phyloP scores from a whole-genome alignment of 2,888 invertebrate species.

The Graphium colonna region DNA sequence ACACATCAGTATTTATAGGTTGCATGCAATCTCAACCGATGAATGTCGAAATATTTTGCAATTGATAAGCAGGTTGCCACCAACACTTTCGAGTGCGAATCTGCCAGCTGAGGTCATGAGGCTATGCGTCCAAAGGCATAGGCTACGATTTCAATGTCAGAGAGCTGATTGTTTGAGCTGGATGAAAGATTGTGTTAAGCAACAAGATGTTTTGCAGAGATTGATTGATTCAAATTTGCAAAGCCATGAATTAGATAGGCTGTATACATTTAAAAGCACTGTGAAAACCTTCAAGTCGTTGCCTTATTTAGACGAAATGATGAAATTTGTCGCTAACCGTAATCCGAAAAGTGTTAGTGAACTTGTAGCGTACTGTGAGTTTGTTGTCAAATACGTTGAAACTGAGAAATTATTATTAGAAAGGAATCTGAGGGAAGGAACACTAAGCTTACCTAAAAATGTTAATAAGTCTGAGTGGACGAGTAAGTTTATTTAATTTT shows the following conservation, averaged over 20 bases:
- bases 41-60: slow-evolving; percentile 25
- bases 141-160: slow-evolving; percentile 31
- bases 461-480: slow-evolving; percentile 24
- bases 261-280: slow-evolving; percentile 29
- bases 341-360: slow-evolving; percentile 29
- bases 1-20: slow-evolving; percentile 34
- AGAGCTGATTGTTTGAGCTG: slow-evolving; percentile 28
- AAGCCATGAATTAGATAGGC: slow-evolving; percentile 28
- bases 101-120: slow-evolving; percentile 21
- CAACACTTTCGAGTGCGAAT: slow-evolving; percentile 9
- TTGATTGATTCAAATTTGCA: slow-evolving; percentile 14
- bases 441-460: slow-evolving; percentile 17
- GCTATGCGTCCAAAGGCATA: slow-evolving; percentile 23
- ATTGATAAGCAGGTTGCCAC: slow-evolving; percentile 22
- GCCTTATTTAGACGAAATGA: slow-evolving; percentile 28
- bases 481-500: slow-evolving; percentile 19
- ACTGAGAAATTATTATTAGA: slow-evolving; percentile 23
- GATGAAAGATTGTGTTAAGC: background rate
- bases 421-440: slow-evolving; percentile 17
- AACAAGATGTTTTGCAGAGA: background rate
- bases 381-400: slow-evolving; percentile 29
- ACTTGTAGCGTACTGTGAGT: slow-evolving; percentile 31
- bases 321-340: slow-evolving; percentile 28
- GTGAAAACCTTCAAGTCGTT: slow-evolving; percentile 25
- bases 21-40: slow-evolving; percentile 27